A percentile compares a stretch with the other conserved stretches of the same genome.
phyloP scores from a whole-genome alignment of 2,797 vertebrate genomes.

The Lithobates sylvaticus region DNA sequence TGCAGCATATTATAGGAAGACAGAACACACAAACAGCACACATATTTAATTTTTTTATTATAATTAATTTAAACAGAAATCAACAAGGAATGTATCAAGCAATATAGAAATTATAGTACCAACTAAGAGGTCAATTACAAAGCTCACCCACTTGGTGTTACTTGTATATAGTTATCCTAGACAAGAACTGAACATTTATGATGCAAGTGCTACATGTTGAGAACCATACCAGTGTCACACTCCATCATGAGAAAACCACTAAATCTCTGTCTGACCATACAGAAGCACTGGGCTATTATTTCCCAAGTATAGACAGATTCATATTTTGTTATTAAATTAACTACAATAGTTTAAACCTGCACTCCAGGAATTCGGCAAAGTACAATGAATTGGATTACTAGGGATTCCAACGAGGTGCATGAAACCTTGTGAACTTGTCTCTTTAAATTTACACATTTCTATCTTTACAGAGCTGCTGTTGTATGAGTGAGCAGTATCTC shows the following conservation, averaged over 20 bases:
- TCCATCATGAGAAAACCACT: not conserved
- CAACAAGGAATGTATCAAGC: not conserved
- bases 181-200: not conserved
- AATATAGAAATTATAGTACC: not conserved
- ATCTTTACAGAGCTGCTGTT: too few species aligned
- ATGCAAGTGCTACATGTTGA: not conserved
- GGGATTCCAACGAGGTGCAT: too few species aligned
- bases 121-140: not conserved
- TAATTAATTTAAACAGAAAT: not conserved
- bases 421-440: too few species aligned
- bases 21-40: not conserved
- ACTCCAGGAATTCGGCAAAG: too few species aligned
- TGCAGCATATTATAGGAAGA: not conserved
- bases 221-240: too few species aligned
- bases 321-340: too few species aligned
- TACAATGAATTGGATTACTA: too few species aligned
- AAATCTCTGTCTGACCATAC: not conserved
- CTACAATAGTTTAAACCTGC: not conserved
- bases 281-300: not conserved
- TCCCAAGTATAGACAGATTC: too few species aligned
- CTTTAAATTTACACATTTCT: too few species aligned
- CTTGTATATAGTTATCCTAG: too few species aligned
- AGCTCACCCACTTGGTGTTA: not conserved
- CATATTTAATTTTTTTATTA: constrained; percentile 4
- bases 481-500: too few species aligned